Evolutionary conservation across 2,888 invertebrate species (phyloP), one percentile per base, ranked within the genome.

Genomic region (Serripes groenlandicus): DNA sequence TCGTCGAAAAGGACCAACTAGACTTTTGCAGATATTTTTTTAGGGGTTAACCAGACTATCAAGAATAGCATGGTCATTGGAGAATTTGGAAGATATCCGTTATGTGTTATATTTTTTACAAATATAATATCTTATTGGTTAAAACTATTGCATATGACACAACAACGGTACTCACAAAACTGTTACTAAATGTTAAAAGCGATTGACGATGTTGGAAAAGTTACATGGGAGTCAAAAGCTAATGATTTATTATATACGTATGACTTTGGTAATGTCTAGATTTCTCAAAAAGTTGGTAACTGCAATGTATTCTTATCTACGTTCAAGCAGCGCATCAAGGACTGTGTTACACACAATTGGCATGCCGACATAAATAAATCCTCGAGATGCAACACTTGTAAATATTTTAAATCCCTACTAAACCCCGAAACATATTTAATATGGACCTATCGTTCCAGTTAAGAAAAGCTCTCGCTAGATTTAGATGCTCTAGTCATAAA

Each of bases 111-210:
- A 15, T 54, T 15, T 32, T 32, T 28, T 28, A 7, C 3, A 28
- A 71, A 28, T 3, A 52, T 30, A 34, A 64, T 78, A 21, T 71
- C 62, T 54, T 78, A 71, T 34, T 71, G 77, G 77, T 72, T 78
- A 21, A 52, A 78, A 72, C 58, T 28, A 58, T 18, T 78, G 15
- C 35, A 60, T 32, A 78, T 78, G 77, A 34, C 58, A 32, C 28
- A 30, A 18, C 32, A 7, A 21, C 37, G 77, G n/a, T 78, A 72
- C 28, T 72, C 77, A 21, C 71, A 54, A 64, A 58, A 62, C 0
- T 71, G 77, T 64, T 78, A 78, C 54, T 37, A 15, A 15, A 54
- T 70, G 64, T 78, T 78, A 72, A 66, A 68, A 54, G 15, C 9
- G 28, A 35, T 75, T 4, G 68, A 68, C 26, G 56, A 68, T 15